A percentile compares a stretch with the other conserved stretches of the same genome.
These are phyloP conservation scores for Leguminivora glycinivorella DNA, from an alignment of 1,140 invertebrate species.

Conservation along the genomic window DNA sequence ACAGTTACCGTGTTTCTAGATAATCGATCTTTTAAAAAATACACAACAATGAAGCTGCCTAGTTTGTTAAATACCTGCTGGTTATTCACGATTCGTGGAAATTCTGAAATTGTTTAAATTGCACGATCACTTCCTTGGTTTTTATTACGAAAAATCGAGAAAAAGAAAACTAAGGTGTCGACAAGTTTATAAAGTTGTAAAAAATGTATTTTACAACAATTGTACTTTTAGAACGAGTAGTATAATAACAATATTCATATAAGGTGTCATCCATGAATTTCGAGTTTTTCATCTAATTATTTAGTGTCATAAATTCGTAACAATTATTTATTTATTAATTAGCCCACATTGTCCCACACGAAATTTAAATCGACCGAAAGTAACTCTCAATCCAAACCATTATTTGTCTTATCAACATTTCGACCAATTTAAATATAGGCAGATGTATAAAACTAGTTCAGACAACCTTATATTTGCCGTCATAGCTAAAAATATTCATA, in stretches of 20 bases:
- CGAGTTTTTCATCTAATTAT: too few species aligned
- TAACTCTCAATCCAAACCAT: neutral
- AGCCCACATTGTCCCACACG: too few species aligned
- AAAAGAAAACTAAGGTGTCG: neutral
- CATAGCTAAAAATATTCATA: neutral
- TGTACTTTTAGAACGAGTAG: too few species aligned
- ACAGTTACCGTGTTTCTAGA: slow-evolving; percentile 35
- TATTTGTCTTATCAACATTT: neutral
- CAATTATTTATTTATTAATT: too few species aligned
- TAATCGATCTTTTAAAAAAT: slow-evolving; percentile 29
- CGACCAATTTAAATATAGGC: neutral
- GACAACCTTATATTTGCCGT: neutral
- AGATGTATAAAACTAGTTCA: neutral
- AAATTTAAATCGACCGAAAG: neutral
- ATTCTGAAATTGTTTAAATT: neutral
- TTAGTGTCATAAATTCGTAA: too few species aligned
- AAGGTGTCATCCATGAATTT: too few species aligned
- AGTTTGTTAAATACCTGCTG: slow-evolving; percentile 28
- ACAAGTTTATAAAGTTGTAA: too few species aligned
- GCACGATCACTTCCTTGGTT: neutral
- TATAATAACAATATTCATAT: too few species aligned
- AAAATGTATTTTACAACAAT: too few species aligned
- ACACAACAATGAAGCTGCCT: slow-evolving; percentile 26
- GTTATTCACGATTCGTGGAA: slow-evolving; percentile 31
- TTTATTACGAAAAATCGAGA: neutral